Evolutionary conservation across 2,888 invertebrate genomes (phyloP), one percentile per base, ranked within the genome.

Genomic region (Leptinotarsa haldemani): DNA sequence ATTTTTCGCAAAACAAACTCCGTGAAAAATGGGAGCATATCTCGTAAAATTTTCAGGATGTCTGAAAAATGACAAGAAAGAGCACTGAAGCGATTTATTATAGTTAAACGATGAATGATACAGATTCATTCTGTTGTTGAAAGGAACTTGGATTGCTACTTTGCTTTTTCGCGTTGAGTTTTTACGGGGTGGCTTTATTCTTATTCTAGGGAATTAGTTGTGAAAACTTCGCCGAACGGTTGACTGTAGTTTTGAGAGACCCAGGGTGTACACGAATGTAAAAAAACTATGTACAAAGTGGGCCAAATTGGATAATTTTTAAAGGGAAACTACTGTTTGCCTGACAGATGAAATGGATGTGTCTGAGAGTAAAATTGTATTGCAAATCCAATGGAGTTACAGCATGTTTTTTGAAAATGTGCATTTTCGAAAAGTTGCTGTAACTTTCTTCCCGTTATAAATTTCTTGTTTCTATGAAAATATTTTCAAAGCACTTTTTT

Each of bases 141-240:
- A 58, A 25, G 58, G 22, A 58, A 58, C 58, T 58, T n/a, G 58
- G 22, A 58, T 25, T 25, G 22, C 58, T 58, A 58, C 58, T 58
- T 58, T 58, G 58, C 22, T 58, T 58, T 58, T 58, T 58, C 53
- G 12, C 20, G 48, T n/a, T 3, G 22, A 22, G 58, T 15, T 25
- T 25, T 58, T 20, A 53, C 53, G 9, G 18, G 4, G n/a, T 16
- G 5, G 53, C 18, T 53, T n/a, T 53, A 53, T 53, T n/a, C 53
- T 53, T 53, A 5, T 53, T n/a, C 20, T 53, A 0, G 18, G 2
- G 1, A n/a, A n/a, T 53, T 53, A 18, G 18, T 20, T 53, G 3
- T 53, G 16, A 53, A 16, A 53, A 5, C 50, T 50, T 50, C 4
- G n/a, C 50, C 15, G 9, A 40, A 40, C 9, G 40, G 2, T 40